These are phyloP conservation scores for Trichomalopsis sarcophagae DNA, from an alignment of 1,140 invertebrate species.

Conservation along the genomic window DNA sequence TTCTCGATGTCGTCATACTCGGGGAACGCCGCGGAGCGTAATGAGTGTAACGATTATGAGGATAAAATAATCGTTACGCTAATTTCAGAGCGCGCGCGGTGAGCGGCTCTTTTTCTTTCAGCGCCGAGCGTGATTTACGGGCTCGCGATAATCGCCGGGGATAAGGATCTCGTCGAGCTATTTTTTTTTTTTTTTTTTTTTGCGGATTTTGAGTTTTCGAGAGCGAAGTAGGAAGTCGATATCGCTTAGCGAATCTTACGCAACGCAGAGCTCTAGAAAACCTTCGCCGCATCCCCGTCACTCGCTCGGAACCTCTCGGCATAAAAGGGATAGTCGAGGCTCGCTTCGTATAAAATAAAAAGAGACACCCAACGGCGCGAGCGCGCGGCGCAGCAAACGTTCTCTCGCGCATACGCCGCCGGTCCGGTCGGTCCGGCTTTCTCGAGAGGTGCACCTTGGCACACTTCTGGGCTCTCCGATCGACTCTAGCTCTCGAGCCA, in stretches of 20 bases:
- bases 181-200: background rate
- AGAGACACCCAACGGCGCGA: background rate
- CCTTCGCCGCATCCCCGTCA: constrained; percentile 1
- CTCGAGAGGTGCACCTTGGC: constrained; percentile 74
- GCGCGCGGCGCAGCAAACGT: background rate
- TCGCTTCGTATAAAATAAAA: constrained; percentile 1
- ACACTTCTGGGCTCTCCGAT: constrained; percentile 65
- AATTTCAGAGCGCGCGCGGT: constrained; percentile 3
- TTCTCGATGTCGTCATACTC: constrained; percentile 19
- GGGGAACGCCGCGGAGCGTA: constrained; percentile 21
- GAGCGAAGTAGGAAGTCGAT: background rate
- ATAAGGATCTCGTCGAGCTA: background rate
- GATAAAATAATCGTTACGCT: constrained; percentile 35
- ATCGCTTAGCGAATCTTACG: background rate
- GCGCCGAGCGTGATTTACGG: background rate
- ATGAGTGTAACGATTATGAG: constrained; percentile 14
- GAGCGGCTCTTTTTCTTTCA: background rate
- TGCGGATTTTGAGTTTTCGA: background rate
- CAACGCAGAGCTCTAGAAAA: background rate
- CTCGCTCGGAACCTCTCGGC: background rate
- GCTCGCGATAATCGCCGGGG: background rate
- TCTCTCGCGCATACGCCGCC: background rate
- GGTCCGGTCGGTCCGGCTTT: constrained; percentile 71
- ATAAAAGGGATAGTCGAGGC: background rate
- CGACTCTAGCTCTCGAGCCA: background rate